Evolutionary conservation across 2,888 invertebrate genomes (phyloP).

Genomic region (Thalpophila matura): DNA sequence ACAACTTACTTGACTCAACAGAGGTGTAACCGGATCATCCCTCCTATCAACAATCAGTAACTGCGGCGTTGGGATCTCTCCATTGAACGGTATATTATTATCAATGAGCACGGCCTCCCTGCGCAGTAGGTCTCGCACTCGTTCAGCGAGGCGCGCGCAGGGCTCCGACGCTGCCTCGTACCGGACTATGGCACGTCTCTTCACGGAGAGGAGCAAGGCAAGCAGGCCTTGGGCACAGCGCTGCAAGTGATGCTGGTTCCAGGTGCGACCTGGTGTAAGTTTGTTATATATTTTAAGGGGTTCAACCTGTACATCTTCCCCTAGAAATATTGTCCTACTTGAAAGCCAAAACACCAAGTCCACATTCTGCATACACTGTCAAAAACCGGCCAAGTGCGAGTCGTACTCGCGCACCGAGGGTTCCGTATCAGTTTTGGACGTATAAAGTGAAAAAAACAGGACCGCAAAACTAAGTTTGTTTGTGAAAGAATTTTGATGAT

Average conservation of each 20-base stretch:
- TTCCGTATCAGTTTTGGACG: too few species aligned
- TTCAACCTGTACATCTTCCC: not conserved
- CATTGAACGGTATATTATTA: constrained; percentile 95
- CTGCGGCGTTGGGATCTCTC: constrained; percentile 94
- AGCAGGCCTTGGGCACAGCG: constrained; percentile 96
- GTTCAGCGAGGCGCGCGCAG: constrained; percentile 96
- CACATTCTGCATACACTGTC: too few species aligned
- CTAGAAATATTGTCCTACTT: too few species aligned
- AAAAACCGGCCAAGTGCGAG: too few species aligned
- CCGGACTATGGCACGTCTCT: constrained; percentile 96
- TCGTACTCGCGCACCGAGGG: too few species aligned
- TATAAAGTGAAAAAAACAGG: too few species aligned
- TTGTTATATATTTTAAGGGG: not conserved
- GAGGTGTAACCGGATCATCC: constrained; percentile 98
- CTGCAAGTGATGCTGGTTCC: constrained; percentile 95
- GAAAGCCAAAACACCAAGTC: too few species aligned
- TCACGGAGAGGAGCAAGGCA: constrained; percentile 96
- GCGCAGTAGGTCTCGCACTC: constrained; percentile 95
- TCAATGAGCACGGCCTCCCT: constrained; percentile 97
- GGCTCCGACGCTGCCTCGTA: constrained; percentile 97
- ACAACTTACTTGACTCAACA: constrained; percentile 94
- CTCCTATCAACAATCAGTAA: constrained; percentile 97
- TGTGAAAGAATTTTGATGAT: too few species aligned
- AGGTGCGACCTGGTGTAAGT: constrained; percentile 89
- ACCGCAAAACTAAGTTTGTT: too few species aligned